Evolutionary conservation across 2,888 invertebrate species (phyloP), one percentile per base, ranked within the genome.

Genomic region (Lepidochitona cinerea): DNA sequence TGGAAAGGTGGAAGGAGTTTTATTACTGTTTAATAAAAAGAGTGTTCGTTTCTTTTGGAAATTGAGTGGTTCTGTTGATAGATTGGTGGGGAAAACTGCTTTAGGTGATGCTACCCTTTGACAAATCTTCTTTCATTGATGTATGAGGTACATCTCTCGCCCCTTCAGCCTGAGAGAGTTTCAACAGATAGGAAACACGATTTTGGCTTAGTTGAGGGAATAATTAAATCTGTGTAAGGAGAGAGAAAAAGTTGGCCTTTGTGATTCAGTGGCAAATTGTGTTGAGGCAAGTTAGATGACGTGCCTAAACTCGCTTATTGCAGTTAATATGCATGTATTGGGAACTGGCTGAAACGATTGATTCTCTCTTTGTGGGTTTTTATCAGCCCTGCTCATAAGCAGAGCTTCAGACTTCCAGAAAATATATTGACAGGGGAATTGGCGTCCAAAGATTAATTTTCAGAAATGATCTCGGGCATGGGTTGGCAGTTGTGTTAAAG

Each of bases 261-360:
- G 23, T 59, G 59, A 59, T 59, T 32, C 9, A 32, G 29, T 59
- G 26, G 59, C 59, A 59, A 59, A 59, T 59, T 59, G 59, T 59
- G 29, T 59, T 29, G 23, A 32, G 29, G 29, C 59, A 14, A 14
- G 59, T 59, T 59, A 59, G 59, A 29, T 59, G 26, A 32, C 32
- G 4, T 18, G 26, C 59, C 59, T 29, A 59, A 59, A 59, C 26
- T 14, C 29, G 59, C 29, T 59, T 59, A 59, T 29, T 59, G 59
- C 23, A 59, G 23, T 59, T 59, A 59, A 59, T 59, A 59, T 32
- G 32, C 59, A 59, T 59, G 59, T 59, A 59, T 59, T 18, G 59
- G 59, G 23, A 59, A 59, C 23, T 59, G 59, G 59, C 23, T 59
- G 59, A 59, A 59, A 14, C 59, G 59, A 59, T 59, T 59, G 59